Percentiles rank a stretch among this genome's conserved stretches.
phyloP scores from a whole-genome alignment of 2,888 invertebrate genomes.

The Synergus umbraculus region DNA sequence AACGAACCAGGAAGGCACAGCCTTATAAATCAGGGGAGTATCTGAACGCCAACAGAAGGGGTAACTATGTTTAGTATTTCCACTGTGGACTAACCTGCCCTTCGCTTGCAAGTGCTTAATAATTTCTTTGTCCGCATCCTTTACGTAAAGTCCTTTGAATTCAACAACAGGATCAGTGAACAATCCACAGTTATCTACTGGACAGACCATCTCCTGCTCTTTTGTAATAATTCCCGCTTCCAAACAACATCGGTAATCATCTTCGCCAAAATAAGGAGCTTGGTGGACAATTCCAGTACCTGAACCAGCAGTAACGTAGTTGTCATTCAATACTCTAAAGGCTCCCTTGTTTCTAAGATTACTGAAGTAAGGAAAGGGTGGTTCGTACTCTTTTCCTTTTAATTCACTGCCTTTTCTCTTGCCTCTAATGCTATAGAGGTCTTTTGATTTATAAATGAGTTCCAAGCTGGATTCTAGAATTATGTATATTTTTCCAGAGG shows the following conservation, averaged over 20 bases:
- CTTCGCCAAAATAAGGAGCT: conserved; percentile 99
- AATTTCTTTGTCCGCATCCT: conserved; percentile 98
- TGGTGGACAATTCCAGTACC: conserved; percentile 99
- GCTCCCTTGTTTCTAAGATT: conserved; percentile 82
- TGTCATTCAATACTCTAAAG: conserved; percentile 91
- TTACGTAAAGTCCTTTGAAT: conserved; percentile 94
- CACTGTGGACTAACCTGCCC: conserved; percentile 86
- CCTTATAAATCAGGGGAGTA: conserved; percentile 98
- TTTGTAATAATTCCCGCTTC: conserved; percentile 89
- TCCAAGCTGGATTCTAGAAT: conserved; percentile 91
- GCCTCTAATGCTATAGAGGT: conserved; percentile 88
- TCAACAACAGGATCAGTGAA: conserved; percentile 92
- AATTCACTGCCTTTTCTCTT: conserved; percentile 89
- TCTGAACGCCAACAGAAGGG: conserved; percentile 99
- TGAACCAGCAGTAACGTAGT: conserved; percentile 96
- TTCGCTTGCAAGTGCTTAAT: conserved; percentile 88
- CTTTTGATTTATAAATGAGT: conserved; percentile 87
- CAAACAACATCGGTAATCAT: conserved; percentile 93
- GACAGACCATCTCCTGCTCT: conserved; percentile 94
- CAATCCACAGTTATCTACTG: conserved; percentile 93
- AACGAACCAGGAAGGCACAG: conserved; percentile 99
- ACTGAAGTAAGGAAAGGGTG: conserved; percentile 93
- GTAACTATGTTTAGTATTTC: conserved; percentile 95
- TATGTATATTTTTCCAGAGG: conserved; percentile 86
- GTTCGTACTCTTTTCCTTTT: conserved; percentile 89